Conservation (phyloP, 2,888 invertebrate genomes). For the Plebejus argus region DNA sequence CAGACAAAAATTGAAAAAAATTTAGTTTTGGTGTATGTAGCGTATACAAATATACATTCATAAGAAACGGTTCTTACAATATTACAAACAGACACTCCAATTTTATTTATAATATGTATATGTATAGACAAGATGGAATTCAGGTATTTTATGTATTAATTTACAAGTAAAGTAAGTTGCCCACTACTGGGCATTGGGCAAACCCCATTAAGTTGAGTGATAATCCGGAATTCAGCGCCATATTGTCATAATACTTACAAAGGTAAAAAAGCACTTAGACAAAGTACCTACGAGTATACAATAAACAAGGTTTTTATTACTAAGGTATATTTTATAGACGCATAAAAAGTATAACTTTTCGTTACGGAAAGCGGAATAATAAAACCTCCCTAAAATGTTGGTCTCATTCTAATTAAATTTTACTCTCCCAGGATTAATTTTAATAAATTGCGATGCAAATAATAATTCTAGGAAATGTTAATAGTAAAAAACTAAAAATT, state of each 20-base stretch:
- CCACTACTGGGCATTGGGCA: conserved; percentile 58
- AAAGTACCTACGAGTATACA: conserved; percentile 14
- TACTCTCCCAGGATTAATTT: conserved; percentile 11
- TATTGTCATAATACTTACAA: conserved; percentile 10
- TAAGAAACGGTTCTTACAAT: no score
- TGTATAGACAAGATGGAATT: no score
- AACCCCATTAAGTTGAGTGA: conserved; percentile 46
- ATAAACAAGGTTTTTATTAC: conserved; percentile 21
- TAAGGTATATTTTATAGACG: conserved; percentile 11
- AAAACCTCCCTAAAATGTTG: conserved; percentile 21
- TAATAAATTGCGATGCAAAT: conserved; percentile 1
- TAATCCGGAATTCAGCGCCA: background rate
- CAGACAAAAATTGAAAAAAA: no score
- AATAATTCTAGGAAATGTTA: background rate
- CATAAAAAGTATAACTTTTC: conserved; percentile 22
- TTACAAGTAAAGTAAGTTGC: conserved; percentile 41
- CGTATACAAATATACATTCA: no score
- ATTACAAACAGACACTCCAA: no score
- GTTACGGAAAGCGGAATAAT: conserved; percentile 14
- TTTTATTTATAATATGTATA: no score
- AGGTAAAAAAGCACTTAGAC: conserved; percentile 19
- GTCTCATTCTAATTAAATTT: conserved; percentile 17
- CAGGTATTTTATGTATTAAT: no score
- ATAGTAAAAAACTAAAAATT: background rate
- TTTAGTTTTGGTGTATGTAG: no score